Evolutionary conservation across 2,113 vertebrate species (phyloP), one percentile per base, ranked within the genome.

Genomic region (Gadus macrocephalus): DNA sequence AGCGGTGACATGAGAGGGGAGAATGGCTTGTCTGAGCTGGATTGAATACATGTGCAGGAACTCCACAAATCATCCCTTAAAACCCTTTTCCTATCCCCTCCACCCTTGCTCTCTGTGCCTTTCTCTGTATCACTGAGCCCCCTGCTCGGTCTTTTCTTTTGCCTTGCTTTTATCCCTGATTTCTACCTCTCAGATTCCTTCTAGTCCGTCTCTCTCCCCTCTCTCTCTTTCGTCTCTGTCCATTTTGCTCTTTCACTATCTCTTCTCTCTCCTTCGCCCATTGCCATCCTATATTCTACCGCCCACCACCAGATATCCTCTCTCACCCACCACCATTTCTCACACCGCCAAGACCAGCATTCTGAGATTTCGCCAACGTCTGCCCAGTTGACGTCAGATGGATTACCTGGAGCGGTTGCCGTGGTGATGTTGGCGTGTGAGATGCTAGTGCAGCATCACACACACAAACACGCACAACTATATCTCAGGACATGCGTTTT

Each of bases 401-500:
- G 42, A 49, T 49, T 49, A 49, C 42, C 42, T 49, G 42, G 42
- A 49, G 42, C 9, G 42, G 42, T 49, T 49, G 42, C 42, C 42
- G 42, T 49, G 42, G 42, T 49, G 42, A 49, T 14, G 42, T 49
- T 9, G 42, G 42, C 42, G 3, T 49, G 42, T 49, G 8, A 12
- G 42, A 14, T 49, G 42, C 42, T 49, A 2, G 42, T 49, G 42
- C 9, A 49, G 42, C 42, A 49, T 49, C 42, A 49, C 42, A 49
- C 5, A 14, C 42, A 49, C 42, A 49, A 7, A 49, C 42, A 49
- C 1, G 12, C 9, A 49, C 9, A 49, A 49, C 42, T 11, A 14
- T 64, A 76, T 78, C 71, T 75, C n/a, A 0, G 35, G 35, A 66
- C 74, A 62, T 66, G 67, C 69, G 42, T 49, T 49, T 7, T 49